These are phyloP conservation scores for Rhinichthys klamathensis DNA, from an alignment of 2,113 vertebrate genomes.

Conservation along the genomic window DNA sequence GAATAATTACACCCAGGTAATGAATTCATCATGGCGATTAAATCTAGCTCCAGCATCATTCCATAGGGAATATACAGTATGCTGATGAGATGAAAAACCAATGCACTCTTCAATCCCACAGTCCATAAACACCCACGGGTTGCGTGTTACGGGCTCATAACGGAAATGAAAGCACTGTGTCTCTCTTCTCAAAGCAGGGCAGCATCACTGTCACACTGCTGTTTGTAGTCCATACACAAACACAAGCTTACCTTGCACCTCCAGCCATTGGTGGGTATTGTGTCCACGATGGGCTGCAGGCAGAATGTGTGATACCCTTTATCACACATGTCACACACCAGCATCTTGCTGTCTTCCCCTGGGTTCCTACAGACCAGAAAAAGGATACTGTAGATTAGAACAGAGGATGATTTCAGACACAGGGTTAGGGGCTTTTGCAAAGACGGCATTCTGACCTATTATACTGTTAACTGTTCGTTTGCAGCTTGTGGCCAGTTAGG, in stretches of 20 bases:
- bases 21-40: not conserved
- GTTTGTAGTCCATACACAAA: not conserved
- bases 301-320: constrained; percentile 96
- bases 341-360: constrained; percentile 87
- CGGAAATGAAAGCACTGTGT: not conserved
- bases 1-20: constrained; percentile 12
- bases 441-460: not conserved
- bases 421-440: not conserved
- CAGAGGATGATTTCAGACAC: not conserved
- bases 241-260: constrained; percentile 86
- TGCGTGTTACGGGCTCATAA: not conserved
- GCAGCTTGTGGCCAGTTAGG: not conserved
- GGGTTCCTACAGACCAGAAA: constrained; percentile 77
- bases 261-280: constrained; percentile 86
- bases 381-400: not conserved
- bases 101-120: constrained; percentile 18
- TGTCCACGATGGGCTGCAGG: constrained; percentile 89
- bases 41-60: not conserved
- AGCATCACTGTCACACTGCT: not conserved
- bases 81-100: not conserved
- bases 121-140: not conserved
- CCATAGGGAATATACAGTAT: constrained; percentile 1
- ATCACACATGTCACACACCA: constrained; percentile 94
- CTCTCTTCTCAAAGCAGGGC: not conserved
- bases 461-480: not conserved